Evolutionary conservation across 2,113 vertebrate species (phyloP).

Genomic region (Chinchilla lanigera): DNA sequence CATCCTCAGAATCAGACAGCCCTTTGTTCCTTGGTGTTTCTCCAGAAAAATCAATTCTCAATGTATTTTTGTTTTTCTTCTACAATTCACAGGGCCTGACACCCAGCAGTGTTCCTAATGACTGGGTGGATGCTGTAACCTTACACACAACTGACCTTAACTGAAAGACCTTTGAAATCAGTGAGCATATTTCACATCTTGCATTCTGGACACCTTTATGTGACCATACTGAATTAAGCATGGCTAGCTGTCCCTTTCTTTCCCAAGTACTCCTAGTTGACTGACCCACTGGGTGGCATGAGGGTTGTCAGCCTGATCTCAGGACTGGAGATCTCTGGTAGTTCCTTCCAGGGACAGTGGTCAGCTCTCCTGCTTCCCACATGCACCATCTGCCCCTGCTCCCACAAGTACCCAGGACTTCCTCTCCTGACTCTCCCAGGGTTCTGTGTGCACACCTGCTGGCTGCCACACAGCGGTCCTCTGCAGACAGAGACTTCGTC

Average conservation of each 20-base stretch:
- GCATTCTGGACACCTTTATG: not conserved
- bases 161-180: not conserved
- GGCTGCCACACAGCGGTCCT: not conserved
- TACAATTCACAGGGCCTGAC: not conserved
- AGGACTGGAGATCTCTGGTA: too few species aligned
- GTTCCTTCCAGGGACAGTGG: not conserved
- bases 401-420: not conserved
- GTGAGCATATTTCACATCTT: too few species aligned
- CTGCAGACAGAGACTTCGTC: not conserved
- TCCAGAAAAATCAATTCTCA: not conserved
- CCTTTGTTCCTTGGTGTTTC: not conserved
- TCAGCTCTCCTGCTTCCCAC: not conserved
- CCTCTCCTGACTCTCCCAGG: not conserved
- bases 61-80: not conserved
- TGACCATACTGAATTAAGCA: not conserved
- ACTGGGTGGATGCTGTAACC: not conserved
- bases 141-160: not conserved
- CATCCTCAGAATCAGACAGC: not conserved
- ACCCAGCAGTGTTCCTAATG: not conserved
- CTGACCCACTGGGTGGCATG: not conserved
- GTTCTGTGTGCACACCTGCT: not conserved
- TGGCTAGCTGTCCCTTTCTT: not conserved
- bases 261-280: not conserved
- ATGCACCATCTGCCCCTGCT: not conserved
- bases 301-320: not conserved